phyloP scores from a whole-genome alignment of 2,113 vertebrate species.

The Sapayoa aenigma region DNA sequence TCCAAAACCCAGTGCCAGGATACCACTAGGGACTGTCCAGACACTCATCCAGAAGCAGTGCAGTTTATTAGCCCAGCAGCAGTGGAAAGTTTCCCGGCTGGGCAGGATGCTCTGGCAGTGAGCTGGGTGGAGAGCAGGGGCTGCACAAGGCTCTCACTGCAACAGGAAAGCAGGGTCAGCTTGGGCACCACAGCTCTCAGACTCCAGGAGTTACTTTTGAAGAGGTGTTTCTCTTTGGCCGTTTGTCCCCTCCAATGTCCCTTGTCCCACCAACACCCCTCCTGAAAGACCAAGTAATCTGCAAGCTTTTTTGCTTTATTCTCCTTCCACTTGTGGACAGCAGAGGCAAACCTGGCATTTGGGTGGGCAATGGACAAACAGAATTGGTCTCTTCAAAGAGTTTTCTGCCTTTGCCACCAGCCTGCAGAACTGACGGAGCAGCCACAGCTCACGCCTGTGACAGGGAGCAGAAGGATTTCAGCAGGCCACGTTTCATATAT shows the following conservation, averaged over 20 bases:
- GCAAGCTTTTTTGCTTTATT: not conserved
- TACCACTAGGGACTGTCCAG: not conserved
- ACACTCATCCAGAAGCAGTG: not conserved
- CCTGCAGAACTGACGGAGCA: not conserved
- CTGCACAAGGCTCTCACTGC: not conserved
- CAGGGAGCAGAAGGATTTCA: not conserved
- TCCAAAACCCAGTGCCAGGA: not conserved
- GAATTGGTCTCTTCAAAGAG: not conserved
- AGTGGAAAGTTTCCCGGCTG: not conserved
- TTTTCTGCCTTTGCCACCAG: not conserved
- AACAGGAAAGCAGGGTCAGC: not conserved
- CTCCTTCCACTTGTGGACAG: fast-evolving
- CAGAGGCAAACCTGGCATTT: not conserved
- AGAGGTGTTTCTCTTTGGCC: not conserved
- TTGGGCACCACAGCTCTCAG: not conserved
- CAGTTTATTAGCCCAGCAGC: not conserved
- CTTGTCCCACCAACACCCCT: not conserved
- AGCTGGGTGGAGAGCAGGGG: fast-evolving
- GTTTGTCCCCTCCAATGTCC: not conserved
- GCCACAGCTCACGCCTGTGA: not conserved
- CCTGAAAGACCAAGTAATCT: fast-evolving
- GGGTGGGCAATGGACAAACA: not conserved
- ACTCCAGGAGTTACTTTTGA: not conserved
- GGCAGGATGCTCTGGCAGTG: not conserved
- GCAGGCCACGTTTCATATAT: not conserved